Evolutionary conservation across 2,888 invertebrate species (phyloP).

Genomic region (Campoplex nolae): DNA sequence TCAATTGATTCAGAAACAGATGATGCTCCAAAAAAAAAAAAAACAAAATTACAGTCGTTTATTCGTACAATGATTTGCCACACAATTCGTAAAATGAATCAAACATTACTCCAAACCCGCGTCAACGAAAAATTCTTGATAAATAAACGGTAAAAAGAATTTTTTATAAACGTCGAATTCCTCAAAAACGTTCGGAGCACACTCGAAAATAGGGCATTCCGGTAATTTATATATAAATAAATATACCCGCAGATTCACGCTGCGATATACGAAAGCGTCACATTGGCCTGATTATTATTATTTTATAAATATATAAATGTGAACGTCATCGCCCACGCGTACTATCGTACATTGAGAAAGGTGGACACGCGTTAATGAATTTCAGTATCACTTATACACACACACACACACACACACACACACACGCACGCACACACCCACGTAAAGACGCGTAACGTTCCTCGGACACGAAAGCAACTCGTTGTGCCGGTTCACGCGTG

Average conservation of each 20-base stretch:
- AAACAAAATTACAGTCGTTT: background rate
- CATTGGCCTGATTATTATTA: conserved; percentile 20
- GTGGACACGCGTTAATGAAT: conserved; percentile 66
- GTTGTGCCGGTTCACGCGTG: conserved; percentile 32
- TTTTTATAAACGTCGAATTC: background rate
- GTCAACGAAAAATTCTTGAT: background rate
- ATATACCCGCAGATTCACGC: background rate
- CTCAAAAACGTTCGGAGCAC: background rate
- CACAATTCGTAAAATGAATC: background rate
- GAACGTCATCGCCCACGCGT: conserved; percentile 52
- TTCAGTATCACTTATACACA: conserved; percentile 49
- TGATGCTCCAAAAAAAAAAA: background rate
- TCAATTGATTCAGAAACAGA: background rate
- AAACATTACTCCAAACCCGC: background rate
- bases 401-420: conserved; percentile 35
- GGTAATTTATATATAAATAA: background rate
- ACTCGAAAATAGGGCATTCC: background rate
- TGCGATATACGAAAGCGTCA: conserved; percentile 28
- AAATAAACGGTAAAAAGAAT: background rate
- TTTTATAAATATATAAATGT: conserved; percentile 1
- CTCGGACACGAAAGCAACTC: conserved; percentile 19
- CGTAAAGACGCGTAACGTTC: conserved; percentile 54
- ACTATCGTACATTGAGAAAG: conserved; percentile 39
- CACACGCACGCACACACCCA: conserved; percentile 29
- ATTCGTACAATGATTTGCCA: background rate